Base-by-base conservation (phyloP, 2,797 vertebrate species). In the Vipera ursinii region DNA sequence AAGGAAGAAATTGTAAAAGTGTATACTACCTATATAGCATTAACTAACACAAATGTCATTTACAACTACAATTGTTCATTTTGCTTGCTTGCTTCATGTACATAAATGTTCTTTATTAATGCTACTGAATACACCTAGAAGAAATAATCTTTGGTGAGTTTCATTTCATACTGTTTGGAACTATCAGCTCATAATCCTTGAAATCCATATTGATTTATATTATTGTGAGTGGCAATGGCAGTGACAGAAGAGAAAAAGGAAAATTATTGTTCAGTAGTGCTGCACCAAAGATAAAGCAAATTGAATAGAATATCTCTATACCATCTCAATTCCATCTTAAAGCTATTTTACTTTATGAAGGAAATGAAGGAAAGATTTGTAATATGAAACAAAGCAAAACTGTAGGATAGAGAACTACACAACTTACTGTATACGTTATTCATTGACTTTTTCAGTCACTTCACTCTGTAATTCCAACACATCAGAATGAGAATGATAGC, bases 191-290 rank as follows among this genome's bases (percentile, higher is more conserved):
- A 55, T 73, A 55, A 91, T 91, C 55, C 91, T 73, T 91, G 32
- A 73, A 38, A 88, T 78, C 63, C 63, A 91, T 73, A 88, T 91
- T 91, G 86, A 91, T 88, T 65, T 91, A 88, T 88, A 57, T 59
- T 51, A 73, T 57, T 51, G 86, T 88, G 53, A 88, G 86, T 88
- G 87, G 63, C 32, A 88, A 28, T 88, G 17, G 48, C 51, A 85
- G 9, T 44, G 61, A 88, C 24, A 59, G 3, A 32, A 38, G 60
- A 10, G 1, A 7, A 73, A 92, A 90, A 55, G 78, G 56, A 82
- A 78, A 88, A 88, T 55, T 69, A 24, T 57, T 51, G n/a, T 12
- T 89, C 28, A 48, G 20, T 9, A 48, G 38, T 12, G 56, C 14
- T 69, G 32, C 3, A 24, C 20, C 15, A 92, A 63, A 93, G 48